Evolutionary conservation across 2,113 vertebrate genomes (phyloP).

Genomic region (Cryptotis parvus): DNA sequence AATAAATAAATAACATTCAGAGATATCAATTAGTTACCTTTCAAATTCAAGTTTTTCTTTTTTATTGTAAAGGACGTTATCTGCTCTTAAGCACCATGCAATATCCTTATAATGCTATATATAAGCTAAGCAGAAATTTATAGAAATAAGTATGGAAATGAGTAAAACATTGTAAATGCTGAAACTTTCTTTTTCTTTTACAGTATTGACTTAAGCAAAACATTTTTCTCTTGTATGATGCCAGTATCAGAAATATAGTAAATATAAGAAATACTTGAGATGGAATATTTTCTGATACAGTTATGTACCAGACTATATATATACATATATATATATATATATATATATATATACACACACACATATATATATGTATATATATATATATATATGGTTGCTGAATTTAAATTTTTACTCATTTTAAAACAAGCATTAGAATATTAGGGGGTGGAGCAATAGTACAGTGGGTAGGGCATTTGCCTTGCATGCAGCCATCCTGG

Average conservation of each 20-base stretch:
- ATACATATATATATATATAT: no score
- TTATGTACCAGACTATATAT: neutral
- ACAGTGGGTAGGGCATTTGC: no score
- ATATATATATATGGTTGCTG: neutral
- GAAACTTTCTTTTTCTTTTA: neutral
- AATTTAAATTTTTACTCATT: neutral
- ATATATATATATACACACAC: no score
- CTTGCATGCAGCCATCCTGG: no score
- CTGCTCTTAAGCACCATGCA: neutral
- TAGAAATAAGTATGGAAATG: neutral
- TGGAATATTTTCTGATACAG: neutral
- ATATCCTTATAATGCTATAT: neutral
- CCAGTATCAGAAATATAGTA: neutral
- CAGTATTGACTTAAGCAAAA: constrained; percentile 9
- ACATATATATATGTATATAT: no score
- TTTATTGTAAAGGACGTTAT: neutral
- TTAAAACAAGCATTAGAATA: constrained; percentile 44
- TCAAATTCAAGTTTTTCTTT: constrained; percentile 51
- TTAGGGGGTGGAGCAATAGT: no score
- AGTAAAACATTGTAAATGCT: neutral
- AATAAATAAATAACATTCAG: no score
- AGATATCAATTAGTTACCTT: neutral
- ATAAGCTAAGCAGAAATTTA: neutral
- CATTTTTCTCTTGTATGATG: no score
- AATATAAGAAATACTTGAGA: neutral